A percentile compares a stretch with the other conserved stretches of the same genome.
These are phyloP conservation scores for Selenia dentaria DNA, from an alignment of 2,888 invertebrate species.

Conservation along the genomic window DNA sequence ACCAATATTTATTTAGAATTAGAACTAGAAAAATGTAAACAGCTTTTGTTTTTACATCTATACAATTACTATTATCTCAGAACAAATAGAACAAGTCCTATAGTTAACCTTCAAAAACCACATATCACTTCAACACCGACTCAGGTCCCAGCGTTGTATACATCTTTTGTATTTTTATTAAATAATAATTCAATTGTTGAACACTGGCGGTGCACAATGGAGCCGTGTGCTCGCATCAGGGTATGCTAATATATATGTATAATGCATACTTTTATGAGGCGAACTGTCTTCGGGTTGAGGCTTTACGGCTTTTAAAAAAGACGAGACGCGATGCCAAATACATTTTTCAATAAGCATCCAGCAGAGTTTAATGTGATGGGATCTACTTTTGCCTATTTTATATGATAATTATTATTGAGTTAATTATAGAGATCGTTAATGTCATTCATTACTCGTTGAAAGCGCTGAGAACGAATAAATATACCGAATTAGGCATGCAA, in stretches of 20 bases:
- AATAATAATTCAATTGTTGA: constrained; percentile 27
- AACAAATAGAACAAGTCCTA: no score
- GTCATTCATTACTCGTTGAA: not conserved
- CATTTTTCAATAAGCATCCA: constrained; percentile 6
- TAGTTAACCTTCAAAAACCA: not conserved
- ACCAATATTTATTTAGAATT: no score
- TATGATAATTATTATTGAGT: not conserved
- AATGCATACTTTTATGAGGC: constrained; percentile 28
- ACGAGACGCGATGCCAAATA: not conserved
- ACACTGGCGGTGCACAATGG: constrained; percentile 13
- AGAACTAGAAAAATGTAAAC: no score
- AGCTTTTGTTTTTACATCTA: no score
- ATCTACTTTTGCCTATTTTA: not conserved
- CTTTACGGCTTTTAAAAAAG: constrained; percentile 15
- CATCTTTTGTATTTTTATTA: constrained; percentile 14
- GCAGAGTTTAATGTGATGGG: not conserved
- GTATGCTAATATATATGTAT: constrained; percentile 29
- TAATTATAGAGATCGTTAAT: not conserved
- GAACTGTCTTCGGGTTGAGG: constrained; percentile 17
- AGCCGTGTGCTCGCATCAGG: constrained; percentile 26
- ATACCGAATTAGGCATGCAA: no score
- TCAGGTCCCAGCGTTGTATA: not conserved
- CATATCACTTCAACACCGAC: constrained; percentile 7
- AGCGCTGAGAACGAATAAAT: no score
- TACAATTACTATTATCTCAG: no score